Evolutionary conservation across 2,113 vertebrate genomes (phyloP).

Genomic region (Phyllostomus discolor): DNA sequence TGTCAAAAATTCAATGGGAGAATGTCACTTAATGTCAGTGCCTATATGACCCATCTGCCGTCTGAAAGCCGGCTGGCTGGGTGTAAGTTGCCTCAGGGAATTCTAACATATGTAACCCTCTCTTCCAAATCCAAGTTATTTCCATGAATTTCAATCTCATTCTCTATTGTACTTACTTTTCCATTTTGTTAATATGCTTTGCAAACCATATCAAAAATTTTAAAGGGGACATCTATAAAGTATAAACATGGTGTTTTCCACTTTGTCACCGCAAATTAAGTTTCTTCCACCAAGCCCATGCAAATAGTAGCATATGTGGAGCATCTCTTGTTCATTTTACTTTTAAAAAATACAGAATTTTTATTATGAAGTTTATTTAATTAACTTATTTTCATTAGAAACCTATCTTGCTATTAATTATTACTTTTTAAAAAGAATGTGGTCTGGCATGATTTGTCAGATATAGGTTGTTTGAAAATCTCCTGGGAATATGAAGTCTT

Average conservation of each 20-base stretch:
- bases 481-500: background rate
- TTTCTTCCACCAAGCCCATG: background rate
- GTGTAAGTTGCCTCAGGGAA: background rate
- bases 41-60: conserved; percentile 5
- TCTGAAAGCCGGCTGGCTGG: background rate
- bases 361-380: background rate
- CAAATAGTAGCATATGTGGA: background rate
- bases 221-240: background rate
- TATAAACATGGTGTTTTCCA: background rate
- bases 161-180: background rate
- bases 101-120: conserved; percentile 8
- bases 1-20: conserved; percentile 40
- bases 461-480: background rate
- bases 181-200: background rate
- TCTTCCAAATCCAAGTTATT: background rate
- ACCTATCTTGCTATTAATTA: background rate
- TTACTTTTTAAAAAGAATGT: background rate
- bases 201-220: background rate
- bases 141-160: background rate
- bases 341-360: background rate
- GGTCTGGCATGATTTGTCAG: background rate
- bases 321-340: background rate
- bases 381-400: background rate
- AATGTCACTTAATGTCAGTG: background rate
- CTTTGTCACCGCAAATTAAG: background rate